Evolutionary conservation across 2,888 invertebrate species (phyloP).

Genomic region (Homarus gammarus): DNA sequence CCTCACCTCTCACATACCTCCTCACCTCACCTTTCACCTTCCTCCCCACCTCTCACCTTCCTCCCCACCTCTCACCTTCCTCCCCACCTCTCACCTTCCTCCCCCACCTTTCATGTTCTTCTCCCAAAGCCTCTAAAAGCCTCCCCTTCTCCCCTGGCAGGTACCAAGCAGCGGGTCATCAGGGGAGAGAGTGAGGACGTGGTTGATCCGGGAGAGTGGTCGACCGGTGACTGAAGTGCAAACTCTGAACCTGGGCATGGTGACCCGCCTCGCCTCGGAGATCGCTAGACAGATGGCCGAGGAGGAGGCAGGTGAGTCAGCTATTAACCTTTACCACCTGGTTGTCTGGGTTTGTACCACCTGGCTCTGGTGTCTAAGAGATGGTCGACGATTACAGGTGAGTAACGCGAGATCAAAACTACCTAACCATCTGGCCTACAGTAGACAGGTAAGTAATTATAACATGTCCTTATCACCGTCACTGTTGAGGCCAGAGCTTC

Average conservation of each 20-base stretch:
- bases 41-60: background rate
- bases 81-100: background rate
- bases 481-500: too few relatives aligned
- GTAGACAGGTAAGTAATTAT: too few relatives aligned
- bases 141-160: background rate
- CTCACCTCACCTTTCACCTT: background rate
- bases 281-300: constrained; percentile 53
- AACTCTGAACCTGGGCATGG: constrained; percentile 40
- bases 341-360: background rate
- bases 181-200: constrained; percentile 10
- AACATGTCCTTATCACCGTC: too few relatives aligned
- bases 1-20: background rate
- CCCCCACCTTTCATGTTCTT: too few relatives aligned
- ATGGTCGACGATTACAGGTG: background rate
- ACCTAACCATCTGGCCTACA: too few relatives aligned
- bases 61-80: too few relatives aligned
- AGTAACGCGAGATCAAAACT: too few relatives aligned
- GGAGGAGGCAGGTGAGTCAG: constrained; percentile 40
- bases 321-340: too few relatives aligned
- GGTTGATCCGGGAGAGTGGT: constrained; percentile 10
- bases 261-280: constrained; percentile 52
- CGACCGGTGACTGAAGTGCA: constrained; percentile 45
- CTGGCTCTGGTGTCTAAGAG: background rate
- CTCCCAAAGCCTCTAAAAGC: too few relatives aligned
- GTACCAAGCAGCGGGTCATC: background rate